Percentiles rank a stretch among this genome's conserved stretches.
phyloP scores from a whole-genome alignment of 35 echinoderm and acorn worm genomes.

The Ophiothrix spiculata region DNA sequence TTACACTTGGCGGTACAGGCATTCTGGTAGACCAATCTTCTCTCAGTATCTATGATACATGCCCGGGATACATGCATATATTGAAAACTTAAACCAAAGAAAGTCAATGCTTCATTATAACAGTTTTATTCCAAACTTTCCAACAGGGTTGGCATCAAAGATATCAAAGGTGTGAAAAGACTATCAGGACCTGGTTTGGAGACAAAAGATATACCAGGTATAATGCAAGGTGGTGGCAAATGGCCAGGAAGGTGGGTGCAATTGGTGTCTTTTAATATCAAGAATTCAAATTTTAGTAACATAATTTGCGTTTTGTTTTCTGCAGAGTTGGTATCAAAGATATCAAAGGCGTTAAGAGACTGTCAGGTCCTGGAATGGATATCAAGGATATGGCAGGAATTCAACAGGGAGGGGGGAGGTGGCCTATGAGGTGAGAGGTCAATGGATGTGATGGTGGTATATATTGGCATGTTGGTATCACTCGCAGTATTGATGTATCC shows the following conservation, averaged over 20 bases:
- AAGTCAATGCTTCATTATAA: too few species aligned
- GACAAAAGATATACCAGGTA: constrained; percentile 63
- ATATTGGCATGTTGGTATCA: too few species aligned
- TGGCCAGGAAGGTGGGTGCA: constrained; percentile 74
- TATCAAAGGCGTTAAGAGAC: constrained; percentile 57
- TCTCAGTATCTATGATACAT: too few species aligned
- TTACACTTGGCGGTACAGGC: too few species aligned
- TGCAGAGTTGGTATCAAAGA: constrained; percentile 79
- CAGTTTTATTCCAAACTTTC: too few species aligned
- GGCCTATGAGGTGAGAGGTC: background rate
- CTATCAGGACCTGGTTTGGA: constrained; percentile 80
- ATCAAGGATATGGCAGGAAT: background rate
- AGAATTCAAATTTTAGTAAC: background rate
- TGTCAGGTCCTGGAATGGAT: constrained; percentile 36
- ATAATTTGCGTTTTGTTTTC: constrained; percentile 25
- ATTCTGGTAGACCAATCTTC: too few species aligned
- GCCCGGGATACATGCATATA: too few species aligned
- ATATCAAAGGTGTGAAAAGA: constrained; percentile 72
- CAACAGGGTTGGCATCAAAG: constrained; percentile 91
- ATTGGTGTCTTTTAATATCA: background rate
- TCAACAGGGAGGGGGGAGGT: background rate
- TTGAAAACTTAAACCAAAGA: too few species aligned
- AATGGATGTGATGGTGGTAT: background rate
- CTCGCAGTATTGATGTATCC: too few species aligned
- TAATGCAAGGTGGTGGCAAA: constrained; percentile 97